Evolutionary conservation across 2,888 invertebrate genomes (phyloP).

Genomic region (Temnothorax ravouxi): DNA sequence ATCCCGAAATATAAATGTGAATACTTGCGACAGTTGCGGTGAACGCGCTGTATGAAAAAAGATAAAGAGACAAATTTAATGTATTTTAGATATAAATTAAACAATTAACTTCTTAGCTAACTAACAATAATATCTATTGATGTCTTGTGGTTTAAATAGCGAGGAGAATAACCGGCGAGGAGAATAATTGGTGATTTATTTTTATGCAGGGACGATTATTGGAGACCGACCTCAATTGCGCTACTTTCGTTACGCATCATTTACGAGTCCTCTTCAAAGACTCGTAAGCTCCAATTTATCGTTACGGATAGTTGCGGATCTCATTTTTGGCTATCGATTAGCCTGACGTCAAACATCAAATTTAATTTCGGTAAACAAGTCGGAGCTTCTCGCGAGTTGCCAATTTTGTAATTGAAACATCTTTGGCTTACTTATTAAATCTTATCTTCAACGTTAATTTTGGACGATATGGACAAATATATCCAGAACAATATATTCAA

Average conservation of each 20-base stretch:
- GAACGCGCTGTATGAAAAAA: neutral
- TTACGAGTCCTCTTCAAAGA: constrained; percentile 6
- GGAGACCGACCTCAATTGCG: neutral
- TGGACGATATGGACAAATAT: too few species aligned
- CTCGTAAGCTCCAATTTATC: constrained; percentile 24
- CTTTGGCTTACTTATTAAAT: constrained; percentile 14
- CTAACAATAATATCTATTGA: neutral
- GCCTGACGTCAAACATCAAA: constrained; percentile 48
- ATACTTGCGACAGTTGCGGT: neutral
- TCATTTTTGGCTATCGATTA: constrained; percentile 43
- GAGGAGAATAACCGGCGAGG: neutral
- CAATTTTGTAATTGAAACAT: constrained; percentile 31
- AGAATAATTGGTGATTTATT: neutral
- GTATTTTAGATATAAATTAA: neutral
- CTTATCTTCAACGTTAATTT: neutral
- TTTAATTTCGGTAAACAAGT: constrained; percentile 54
- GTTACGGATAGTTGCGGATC: neutral
- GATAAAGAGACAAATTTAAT: neutral
- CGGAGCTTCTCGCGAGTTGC: neutral
- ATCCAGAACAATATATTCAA: neutral
- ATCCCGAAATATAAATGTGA: neutral
- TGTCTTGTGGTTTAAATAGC: neutral
- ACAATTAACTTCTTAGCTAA: neutral
- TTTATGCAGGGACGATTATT: constrained; percentile 3
- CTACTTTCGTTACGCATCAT: constrained; percentile 1